Evolutionary conservation across 2,113 vertebrate genomes (phyloP).

Genomic region (Podarcis cretensis): DNA sequence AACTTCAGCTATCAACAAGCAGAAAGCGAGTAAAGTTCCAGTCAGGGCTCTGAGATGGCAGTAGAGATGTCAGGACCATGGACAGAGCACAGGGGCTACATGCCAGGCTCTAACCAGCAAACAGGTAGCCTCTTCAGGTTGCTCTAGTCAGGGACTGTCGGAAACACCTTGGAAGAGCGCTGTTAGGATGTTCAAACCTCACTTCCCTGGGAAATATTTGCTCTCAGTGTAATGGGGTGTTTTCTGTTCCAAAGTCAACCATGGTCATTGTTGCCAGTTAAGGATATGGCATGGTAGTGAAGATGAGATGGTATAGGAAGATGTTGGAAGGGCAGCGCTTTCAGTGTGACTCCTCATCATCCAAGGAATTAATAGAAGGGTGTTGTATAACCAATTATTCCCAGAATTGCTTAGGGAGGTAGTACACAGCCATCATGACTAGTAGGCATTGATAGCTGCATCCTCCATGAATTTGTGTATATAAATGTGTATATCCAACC

Average conservation of each 20-base stretch:
- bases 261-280: neutral
- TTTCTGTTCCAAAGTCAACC: neutral
- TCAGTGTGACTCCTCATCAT: neutral
- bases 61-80: neutral
- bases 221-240: neutral
- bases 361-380: neutral
- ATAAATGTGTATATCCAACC: too few species aligned
- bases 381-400: neutral
- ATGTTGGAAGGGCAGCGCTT: neutral
- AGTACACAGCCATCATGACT: too few species aligned
- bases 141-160: neutral
- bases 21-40: neutral
- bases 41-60: neutral
- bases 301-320: neutral
- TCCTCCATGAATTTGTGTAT: too few species aligned
- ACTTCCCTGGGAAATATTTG: neutral
- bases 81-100: neutral
- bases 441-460: too few species aligned
- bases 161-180: neutral
- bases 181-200: neutral
- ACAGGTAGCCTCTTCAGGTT: neutral
- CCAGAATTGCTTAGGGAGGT: neutral
- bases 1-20: neutral
- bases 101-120: neutral
- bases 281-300: neutral